Conservation (phyloP, 2,797 vertebrate species). For the Intellagama lesueurii region DNA sequence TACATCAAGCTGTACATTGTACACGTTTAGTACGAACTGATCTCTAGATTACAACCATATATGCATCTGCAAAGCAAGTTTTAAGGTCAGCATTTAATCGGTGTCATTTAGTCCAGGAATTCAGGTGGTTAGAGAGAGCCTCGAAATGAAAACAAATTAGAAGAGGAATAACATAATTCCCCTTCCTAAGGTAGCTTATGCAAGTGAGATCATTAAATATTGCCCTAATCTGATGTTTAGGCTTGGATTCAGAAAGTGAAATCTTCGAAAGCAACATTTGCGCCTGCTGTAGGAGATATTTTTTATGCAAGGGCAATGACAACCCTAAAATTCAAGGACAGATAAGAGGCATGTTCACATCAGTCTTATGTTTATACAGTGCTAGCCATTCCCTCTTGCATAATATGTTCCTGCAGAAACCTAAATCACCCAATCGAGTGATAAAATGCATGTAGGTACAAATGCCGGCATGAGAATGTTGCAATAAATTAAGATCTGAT, state of each 20-base stretch:
- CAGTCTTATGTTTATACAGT: conserved; percentile 62
- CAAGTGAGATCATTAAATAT: background rate
- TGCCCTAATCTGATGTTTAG: conserved; percentile 60
- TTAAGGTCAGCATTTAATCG: background rate
- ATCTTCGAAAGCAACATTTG: conserved; percentile 53
- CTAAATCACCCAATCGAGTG: conserved; percentile 63
- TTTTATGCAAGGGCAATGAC: conserved; percentile 62
- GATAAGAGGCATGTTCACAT: conserved; percentile 56
- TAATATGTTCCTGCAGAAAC: conserved; percentile 66
- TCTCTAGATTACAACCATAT: background rate
- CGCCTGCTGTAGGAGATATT: conserved; percentile 50
- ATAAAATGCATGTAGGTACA: conserved; percentile 62
- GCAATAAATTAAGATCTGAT: conserved; percentile 68
- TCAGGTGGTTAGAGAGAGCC: background rate
- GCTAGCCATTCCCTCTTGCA: conserved; percentile 54
- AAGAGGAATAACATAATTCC: background rate
- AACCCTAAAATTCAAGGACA: conserved; percentile 71
- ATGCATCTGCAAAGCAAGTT: background rate
- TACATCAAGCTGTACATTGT: background rate
- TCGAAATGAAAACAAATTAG: background rate
- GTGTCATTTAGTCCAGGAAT: background rate
- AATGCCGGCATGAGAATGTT: conserved; percentile 47
- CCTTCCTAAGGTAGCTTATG: background rate
- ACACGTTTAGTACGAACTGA: background rate
- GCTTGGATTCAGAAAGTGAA: conserved; percentile 62